These are phyloP conservation scores for Psix sp. DNA, from an alignment of 1,140 invertebrate species.

Conservation along the genomic window DNA sequence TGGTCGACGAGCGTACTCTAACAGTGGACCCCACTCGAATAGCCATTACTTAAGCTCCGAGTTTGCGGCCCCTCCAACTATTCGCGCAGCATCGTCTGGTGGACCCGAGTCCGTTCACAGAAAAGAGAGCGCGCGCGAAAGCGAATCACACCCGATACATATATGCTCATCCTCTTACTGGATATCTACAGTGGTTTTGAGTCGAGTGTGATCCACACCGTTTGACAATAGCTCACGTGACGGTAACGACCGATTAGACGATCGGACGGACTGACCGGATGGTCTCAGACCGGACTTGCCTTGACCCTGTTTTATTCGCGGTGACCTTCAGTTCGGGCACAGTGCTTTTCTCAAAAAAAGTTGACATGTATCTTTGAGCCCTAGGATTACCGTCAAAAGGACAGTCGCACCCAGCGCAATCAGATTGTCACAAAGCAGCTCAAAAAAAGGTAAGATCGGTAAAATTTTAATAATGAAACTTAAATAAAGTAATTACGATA, in stretches of 20 bases:
- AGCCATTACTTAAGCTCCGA: constrained; percentile 73
- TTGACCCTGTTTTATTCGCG: constrained; percentile 25
- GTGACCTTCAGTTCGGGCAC: constrained; percentile 18
- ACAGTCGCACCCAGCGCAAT: background rate
- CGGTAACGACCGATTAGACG: constrained; percentile 11
- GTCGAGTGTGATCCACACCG: constrained; percentile 10
- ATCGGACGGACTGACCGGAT: constrained; percentile 35
- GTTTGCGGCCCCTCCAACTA: constrained; percentile 68
- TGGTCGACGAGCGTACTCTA: constrained; percentile 27
- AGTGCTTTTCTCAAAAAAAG: constrained; percentile 12
- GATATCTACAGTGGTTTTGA: constrained; percentile 23
- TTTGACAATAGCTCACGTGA: background rate
- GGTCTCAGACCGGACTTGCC: constrained; percentile 28
- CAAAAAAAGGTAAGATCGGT: constrained; percentile 1
- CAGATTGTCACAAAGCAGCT: constrained; percentile 35
- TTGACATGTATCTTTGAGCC: constrained; percentile 22
- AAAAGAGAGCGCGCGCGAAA: constrained; percentile 59
- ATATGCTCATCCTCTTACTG: constrained; percentile 36
- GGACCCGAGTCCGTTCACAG: constrained; percentile 63
- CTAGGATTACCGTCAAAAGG: constrained; percentile 24
- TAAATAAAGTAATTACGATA: too few relatives aligned
- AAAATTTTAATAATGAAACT: too few relatives aligned
- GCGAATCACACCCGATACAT: constrained; percentile 45
- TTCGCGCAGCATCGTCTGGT: constrained; percentile 73
- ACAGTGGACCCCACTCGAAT: constrained; percentile 70